Evolutionary conservation across 2,797 vertebrate species (phyloP).

Genomic region (Steatocranus sp.): DNA sequence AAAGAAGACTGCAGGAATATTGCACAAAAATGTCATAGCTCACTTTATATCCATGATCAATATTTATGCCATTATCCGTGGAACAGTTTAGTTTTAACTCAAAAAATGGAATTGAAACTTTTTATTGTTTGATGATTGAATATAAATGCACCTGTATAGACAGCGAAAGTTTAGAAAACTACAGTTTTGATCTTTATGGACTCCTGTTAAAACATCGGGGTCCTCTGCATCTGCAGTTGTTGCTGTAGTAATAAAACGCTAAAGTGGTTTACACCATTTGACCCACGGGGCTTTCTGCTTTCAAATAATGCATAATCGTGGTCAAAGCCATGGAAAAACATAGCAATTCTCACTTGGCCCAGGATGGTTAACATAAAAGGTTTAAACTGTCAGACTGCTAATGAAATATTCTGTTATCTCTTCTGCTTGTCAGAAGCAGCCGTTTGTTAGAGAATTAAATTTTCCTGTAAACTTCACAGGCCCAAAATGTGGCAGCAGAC

Average conservation of each 20-base stretch:
- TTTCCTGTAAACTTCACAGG: neutral
- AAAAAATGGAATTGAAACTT: neutral
- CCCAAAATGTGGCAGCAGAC: neutral
- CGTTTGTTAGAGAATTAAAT: neutral
- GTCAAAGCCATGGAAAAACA: neutral
- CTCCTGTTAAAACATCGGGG: neutral
- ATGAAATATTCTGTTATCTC: neutral
- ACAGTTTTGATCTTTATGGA: neutral
- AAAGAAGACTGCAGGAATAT: neutral
- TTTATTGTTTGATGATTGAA: neutral
- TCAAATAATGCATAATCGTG: neutral
- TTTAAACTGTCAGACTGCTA: neutral
- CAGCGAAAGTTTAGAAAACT: neutral
- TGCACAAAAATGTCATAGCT: neutral
- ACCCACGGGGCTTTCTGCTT: accelerated
- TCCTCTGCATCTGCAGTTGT: neutral
- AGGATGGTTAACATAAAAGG: neutral
- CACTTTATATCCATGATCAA: neutral
- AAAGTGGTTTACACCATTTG: neutral
- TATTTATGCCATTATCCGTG: neutral
- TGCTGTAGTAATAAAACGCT: neutral
- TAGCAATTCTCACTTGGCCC: neutral
- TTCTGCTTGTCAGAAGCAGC: neutral
- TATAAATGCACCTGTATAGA: neutral
- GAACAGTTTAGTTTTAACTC: neutral